Evolutionary conservation across 2,888 invertebrate species (phyloP), one percentile per base, ranked within the genome.

Genomic region (Rhingia rostrata): DNA sequence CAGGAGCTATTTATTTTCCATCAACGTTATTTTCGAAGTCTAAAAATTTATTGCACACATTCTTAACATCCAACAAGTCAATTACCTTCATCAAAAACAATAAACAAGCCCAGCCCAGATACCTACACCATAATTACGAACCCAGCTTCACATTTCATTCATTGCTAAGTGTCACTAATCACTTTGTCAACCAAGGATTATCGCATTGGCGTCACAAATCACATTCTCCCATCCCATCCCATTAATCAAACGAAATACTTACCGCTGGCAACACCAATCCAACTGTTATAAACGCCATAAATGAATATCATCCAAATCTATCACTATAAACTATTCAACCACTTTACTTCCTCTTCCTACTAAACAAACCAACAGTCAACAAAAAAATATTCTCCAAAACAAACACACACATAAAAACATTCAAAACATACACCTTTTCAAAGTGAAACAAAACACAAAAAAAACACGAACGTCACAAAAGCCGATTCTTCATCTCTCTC

Each of bases 291-390:
- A 75, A 75, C 74, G 84, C 74, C 84, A 70, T 72, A 84, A 84
- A 84, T 75, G 79, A 80, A 75, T 70, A 84, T 74, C 79, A 80
- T 53, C 64, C 58, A 84, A 84, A 84, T 84, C 80, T 75, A 84
- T 84, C 84, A 80, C 64, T 63, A 75, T 80, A 84, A 84, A 84
- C 84, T 84, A 84, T 84, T 84, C 84, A 84, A 80, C 80, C 84
- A 80, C 84, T 84, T 84, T 84, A 80, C 84, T 80, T 84, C 84
- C 84, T 84, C 84, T 84, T 84, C 84, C 84, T 84, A 80, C 74
- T 79, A 69, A 78, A 60, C 64, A 54, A 74, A 41, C 63, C 45
- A 12, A 67, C 67, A 33, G 35, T 53, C 3, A 43, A 32, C 41
- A 60, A 49, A 37, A 69, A 41, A 37, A 22, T 22, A 2, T 22